Conservation (phyloP, 2,113 vertebrate species). For the Galemys pyrenaicus region DNA sequence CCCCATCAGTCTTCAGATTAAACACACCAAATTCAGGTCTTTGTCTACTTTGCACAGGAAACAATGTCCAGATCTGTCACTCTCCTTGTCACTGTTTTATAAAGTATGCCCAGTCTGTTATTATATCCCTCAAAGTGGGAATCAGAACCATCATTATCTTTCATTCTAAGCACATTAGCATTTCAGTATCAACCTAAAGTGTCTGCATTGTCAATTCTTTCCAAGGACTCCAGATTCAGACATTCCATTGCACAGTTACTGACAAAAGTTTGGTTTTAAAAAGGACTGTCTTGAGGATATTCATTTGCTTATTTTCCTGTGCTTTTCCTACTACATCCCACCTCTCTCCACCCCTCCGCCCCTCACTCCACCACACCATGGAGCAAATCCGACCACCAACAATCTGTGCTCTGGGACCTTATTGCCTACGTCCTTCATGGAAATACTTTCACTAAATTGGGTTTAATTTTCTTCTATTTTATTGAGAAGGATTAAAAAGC, state of each 20-base stretch:
- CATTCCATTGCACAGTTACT: background rate
- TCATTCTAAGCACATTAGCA: background rate
- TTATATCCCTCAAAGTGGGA: background rate
- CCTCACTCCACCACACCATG: background rate
- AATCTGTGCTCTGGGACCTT: background rate
- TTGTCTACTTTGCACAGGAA: background rate
- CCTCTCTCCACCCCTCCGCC: too few relatives aligned
- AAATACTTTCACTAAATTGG: background rate
- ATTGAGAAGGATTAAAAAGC: background rate
- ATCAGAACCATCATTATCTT: background rate
- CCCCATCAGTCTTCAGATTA: background rate
- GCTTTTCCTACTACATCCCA: background rate
- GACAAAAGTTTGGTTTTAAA: slow-evolving; percentile 38
- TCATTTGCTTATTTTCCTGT: background rate
- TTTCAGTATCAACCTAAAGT: background rate
- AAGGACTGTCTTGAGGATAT: background rate
- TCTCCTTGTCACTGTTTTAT: background rate
- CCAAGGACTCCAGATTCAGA: background rate
- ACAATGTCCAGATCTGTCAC: background rate
- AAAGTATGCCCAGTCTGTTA: background rate
- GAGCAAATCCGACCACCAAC: background rate
- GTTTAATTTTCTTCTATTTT: slow-evolving; percentile 24
- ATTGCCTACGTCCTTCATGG: background rate
- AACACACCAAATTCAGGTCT: background rate
- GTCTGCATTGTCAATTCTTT: background rate